Base-by-base conservation (phyloP, 2,888 invertebrate species). In the Parnassius glacialis region DNA sequence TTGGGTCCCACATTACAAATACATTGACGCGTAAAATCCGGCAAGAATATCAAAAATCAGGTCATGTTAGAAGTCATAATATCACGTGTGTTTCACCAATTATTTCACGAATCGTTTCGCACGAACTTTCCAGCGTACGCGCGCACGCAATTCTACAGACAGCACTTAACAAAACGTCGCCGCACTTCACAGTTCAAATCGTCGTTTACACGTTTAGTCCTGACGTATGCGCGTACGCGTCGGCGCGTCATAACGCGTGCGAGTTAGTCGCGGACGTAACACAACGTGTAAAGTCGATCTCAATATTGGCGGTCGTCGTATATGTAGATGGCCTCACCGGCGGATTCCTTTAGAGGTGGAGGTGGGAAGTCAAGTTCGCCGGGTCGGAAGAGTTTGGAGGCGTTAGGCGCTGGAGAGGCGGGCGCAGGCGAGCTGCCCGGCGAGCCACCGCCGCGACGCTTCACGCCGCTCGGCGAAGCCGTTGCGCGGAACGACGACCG, bases 401-500 rank as follows among this genome's bases (percentile, higher is more conserved):
- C 90, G 82, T 87, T 86, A 68, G 91, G 91, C 7, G 91, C 90
- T 57, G 91, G 91, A 1, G 90, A 90, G 5, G 90, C 85, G 67
- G 91, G 90, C 63, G 90, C 87, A 53, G 91, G 89, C 7, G 88
- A 87, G 54, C 80, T 80, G 67, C 84, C 83, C 3, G 90, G 86
- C 11, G 87, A 87, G 9, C 89, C 88, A 50, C 87, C 89, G 65
- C 89, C 89, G 71, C 91, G 88, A 25, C 90, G 81, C 79, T 90
- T 90, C 74, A 90, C 88, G 53, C 89, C 90, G 71, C 87, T 77
- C 16, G 87, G 81, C 10, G 82, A 79, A 45, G 92, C 68, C 2
- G 78, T 71, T 48, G 93, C 84, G 62, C 95, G 93, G 84, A 95
- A 94, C 25, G 95, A 94, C 1, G 94, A 95, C 52, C 94, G 92